Evolutionary conservation across 1,140 invertebrate genomes (phyloP), one percentile per base, ranked within the genome.

Genomic region (Brevipalpus yothersi): DNA sequence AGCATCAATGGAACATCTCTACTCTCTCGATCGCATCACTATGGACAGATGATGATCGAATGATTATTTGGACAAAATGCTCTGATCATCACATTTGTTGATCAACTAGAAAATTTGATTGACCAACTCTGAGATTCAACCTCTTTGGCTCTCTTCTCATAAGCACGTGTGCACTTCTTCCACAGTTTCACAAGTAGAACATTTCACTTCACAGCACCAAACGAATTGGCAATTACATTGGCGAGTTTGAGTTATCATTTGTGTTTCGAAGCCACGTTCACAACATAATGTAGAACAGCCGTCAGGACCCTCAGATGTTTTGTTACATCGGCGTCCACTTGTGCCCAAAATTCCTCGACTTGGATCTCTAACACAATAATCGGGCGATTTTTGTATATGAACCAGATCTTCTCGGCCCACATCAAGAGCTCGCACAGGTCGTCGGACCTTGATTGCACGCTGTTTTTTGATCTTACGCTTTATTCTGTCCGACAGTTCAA

Each of bases 171-270:
- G 73, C 45, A 75, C 70, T 60, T 78, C 76, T 19, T 73, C 69
- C 63, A 73, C 69, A 11, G 73, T 76, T 62, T 77, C 75, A 66
- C 78, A 79, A 21, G 71, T 74, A 65, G 77, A 77, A 67, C 79
- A 80, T 65, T 77, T 74, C 15, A 80, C 78, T 62, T 77, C 73
- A 67, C 78, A 80, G 68, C 78, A 80, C 77, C 77, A 80, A 60
- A 78, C 71, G 65, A 80, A 80, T 65, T 77, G 77, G 69, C 78
- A 80, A 60, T 76, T 71, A 67, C 79, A 80, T 23, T 70, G 65
- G 60, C 73, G 70, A 41, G 69, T 12, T 19, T 62, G 57, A 13
- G 51, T 21, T 13, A 62, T 49, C 15, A 73, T 69, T 67, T 77
- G 76, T 19, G 76, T 78, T 63, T 78, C 75, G 67, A 78, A 79